phyloP scores from a whole-genome alignment of 2,113 vertebrate species.

The Eudyptes chrysolophus region DNA sequence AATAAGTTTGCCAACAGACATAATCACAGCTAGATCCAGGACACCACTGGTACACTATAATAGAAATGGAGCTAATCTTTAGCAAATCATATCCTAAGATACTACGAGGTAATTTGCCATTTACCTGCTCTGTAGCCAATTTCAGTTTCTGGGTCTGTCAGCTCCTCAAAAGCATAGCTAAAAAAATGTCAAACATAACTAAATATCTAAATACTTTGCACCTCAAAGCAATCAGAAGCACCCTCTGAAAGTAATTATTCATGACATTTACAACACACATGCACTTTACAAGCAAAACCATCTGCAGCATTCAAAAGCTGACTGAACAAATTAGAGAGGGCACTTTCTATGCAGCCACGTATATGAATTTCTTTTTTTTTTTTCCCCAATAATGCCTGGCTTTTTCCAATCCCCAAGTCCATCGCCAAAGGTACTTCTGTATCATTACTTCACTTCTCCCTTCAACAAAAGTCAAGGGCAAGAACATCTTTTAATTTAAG shows the following conservation, averaged over 20 bases:
- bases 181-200: neutral
- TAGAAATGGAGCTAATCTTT: neutral
- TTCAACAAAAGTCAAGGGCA: neutral
- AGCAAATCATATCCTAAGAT: neutral
- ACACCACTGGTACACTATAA: neutral
- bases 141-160: neutral
- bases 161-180: neutral
- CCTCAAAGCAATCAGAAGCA: neutral
- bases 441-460: neutral
- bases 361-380: neutral
- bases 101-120: neutral
- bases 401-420: neutral
- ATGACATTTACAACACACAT: neutral
- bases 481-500: neutral
- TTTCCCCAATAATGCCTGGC: neutral
- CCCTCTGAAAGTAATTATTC: neutral
- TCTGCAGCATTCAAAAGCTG: neutral
- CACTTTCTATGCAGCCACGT: neutral
- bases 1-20: neutral
- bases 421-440: neutral
- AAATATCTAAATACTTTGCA: neutral
- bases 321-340: neutral
- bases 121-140: neutral
- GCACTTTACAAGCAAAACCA: neutral
- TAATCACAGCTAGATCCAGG: neutral